Base-by-base conservation (phyloP, 2,797 vertebrate species). In the Cryptoprocta ferox region DNA sequence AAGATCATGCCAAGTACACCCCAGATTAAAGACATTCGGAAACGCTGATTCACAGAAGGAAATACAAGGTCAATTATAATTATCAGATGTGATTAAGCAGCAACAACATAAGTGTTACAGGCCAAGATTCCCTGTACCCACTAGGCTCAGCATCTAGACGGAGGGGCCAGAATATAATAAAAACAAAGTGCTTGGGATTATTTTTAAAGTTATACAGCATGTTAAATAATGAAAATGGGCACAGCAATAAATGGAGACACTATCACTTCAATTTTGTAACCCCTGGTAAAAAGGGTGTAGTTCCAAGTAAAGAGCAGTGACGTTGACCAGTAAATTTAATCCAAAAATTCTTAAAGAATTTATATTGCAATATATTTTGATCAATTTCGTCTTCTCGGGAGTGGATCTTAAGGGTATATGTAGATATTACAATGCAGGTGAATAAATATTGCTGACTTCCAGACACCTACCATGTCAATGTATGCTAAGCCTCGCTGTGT, bases 361-460 rank as follows among this genome's bases (percentile, higher is more conserved):
- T 94, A 80, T 39, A 96, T 35, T 73, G 92, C 90, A 84, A 94
- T 97, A 87, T 10, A 76, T 88, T 89, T 95, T 96, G 93, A 89
- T 95, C 91, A 90, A 97, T 97, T 96, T 78, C 91, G 73, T 90
- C 96, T 96, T 88, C 95, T 97, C 93, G 63, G 85, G 71, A 97
- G 28, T 53, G 0, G 0, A 1, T 91, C 90, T 97, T 95, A 97
- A 80, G 35, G 10, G 68, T 7, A 94, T 4, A 30, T 4, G 96
- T 1, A 45, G 32, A 0, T 3, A 65, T 81, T 97, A 97, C 96
- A 87, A 98, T 0, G 79, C 81, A 85, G 95, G 86, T 91, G 97
- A 92, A 89, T 96, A 98, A 98, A 86, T 35, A 94, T 45, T 89
- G 56, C 66, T 92, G 84, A 50, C 35, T 80, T 83, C 81, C 11